Evolutionary conservation across 2,888 invertebrate genomes (phyloP), one percentile per base, ranked within the genome.

Genomic region (Agrochola macilenta): DNA sequence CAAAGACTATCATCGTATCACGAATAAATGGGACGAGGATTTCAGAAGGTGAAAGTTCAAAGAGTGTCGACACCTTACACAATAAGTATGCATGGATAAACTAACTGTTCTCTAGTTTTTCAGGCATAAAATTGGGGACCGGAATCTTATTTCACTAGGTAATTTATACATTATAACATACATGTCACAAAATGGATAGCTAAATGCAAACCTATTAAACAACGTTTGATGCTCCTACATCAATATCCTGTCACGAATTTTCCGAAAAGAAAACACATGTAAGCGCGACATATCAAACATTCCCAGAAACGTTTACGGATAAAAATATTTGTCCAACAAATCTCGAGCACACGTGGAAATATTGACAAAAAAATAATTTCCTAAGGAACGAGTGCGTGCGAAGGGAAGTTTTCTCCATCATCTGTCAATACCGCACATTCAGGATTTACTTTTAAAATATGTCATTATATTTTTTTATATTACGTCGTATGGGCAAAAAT

Each of bases 401-500:
- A 30, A 74, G 76, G 70, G 66, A 84, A 89, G 85, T 79, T 81
- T 89, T 89, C 88, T 81, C 89, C 87, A 89, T 92, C 92, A 92
- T 89, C 91, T 93, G 93, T 94, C 93, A 93, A 94, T 93, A 91
- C 90, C 92, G 90, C 81, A 84, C 82, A 87, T 81, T 84, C 86
- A 88, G 92, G 94, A 94, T 94, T 95, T 95, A 94, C 95, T 94
- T 95, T 95, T 94, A 95, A 95, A 95, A 95, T 94, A 94, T 91
- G 94, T 95, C 95, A 95, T 96, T 95, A 96, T 96, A 81, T 95
- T 95, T 95, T 76, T 95, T 96, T 95, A 91, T 95, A 95, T 95
- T 94, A 95, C 94, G 92, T 93, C 93, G 93, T 93, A 93, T 92
- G 95, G 94, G 95, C 95, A 96, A 96, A 89, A 95, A 96, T 96